Base-by-base conservation (phyloP, 1,140 invertebrate genomes). In the Psilanteris sp. region DNA sequence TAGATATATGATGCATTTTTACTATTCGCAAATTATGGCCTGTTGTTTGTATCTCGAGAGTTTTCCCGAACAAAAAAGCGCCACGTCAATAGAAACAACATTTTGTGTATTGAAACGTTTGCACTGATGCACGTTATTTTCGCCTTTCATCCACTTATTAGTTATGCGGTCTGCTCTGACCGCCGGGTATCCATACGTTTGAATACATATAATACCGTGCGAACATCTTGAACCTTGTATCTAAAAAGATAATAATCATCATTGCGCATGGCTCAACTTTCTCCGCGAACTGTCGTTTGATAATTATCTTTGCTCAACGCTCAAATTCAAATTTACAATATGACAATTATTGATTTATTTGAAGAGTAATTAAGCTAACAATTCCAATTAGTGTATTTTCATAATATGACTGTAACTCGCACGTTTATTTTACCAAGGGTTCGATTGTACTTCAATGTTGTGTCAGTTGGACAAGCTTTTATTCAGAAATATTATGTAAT, bases 211-310 rank as follows among this genome's bases (percentile, higher is more conserved):
- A 48, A 72, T 64, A 77, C 55, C 75, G 75, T 77, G 75, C 68
- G 75, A 77, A 77, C 75, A 77, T 77, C 75, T 77, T 77, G 75
- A 77, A 77, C 75, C 75, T 73, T 77, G 26, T 46, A 37, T 54
- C 22, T 46, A 13, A 18, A 71, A 57, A 64, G 50, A 73, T 77
- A 55, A 77, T 68, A 46, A 67, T 77, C 62, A 61, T 61, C 68
- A 26, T 34, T 39, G 48, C 50, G 52, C 52, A 62, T 22, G 15
- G 8, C 32, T 52, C 15, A 29, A 57, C 75, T 77, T 77, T 77
- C 75, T 50, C 48, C 27, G 32, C 3, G 6, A 41, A 64, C 43
- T 68, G 74, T 68, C 74, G 44, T 59, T 70, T 48, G 32, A 39
- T 70, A 72, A 66, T 67, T 71, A 71, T 55, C 48, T 50, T 24